These are phyloP conservation scores for Saxidomus purpurata DNA, from an alignment of 1,140 invertebrate species.

Conservation along the genomic window DNA sequence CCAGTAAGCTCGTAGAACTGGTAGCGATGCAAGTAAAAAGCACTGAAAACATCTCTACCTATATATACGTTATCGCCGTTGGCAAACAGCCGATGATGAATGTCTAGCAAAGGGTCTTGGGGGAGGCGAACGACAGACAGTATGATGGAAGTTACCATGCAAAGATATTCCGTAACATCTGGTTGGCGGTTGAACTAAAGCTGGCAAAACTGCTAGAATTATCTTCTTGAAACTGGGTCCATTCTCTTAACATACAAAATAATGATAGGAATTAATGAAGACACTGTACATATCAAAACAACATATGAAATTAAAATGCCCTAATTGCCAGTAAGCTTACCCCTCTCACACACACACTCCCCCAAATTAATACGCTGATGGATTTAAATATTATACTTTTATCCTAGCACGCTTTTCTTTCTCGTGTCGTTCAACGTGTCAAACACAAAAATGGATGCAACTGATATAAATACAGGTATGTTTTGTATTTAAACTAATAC, in stretches of 20 bases:
- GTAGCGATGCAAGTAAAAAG: background rate
- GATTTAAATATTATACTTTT: too few relatives aligned
- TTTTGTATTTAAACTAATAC: too few relatives aligned
- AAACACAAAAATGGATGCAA: too few relatives aligned
- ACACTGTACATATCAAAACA: too few relatives aligned
- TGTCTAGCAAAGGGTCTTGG: background rate
- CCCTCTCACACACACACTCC: too few relatives aligned
- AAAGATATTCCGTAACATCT: background rate
- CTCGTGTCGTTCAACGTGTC: too few relatives aligned
- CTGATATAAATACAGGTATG: too few relatives aligned
- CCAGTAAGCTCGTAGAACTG: conserved; percentile 3
- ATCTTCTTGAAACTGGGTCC: background rate
- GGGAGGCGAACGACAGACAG: too few relatives aligned
- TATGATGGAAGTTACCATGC: background rate
- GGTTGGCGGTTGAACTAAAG: background rate
- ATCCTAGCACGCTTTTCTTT: too few relatives aligned
- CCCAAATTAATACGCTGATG: too few relatives aligned
- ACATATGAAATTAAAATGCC: too few relatives aligned
- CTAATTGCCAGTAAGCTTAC: too few relatives aligned
- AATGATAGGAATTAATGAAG: background rate
- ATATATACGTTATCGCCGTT: background rate
- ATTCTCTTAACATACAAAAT: background rate
- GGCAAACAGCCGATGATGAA: conserved; percentile 7
- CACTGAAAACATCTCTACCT: conserved; percentile 19
- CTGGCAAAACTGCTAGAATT: background rate